Evolutionary conservation across 2,888 invertebrate species (phyloP), one percentile per base, ranked within the genome.

Genomic region (Athrips mouffetella): DNA sequence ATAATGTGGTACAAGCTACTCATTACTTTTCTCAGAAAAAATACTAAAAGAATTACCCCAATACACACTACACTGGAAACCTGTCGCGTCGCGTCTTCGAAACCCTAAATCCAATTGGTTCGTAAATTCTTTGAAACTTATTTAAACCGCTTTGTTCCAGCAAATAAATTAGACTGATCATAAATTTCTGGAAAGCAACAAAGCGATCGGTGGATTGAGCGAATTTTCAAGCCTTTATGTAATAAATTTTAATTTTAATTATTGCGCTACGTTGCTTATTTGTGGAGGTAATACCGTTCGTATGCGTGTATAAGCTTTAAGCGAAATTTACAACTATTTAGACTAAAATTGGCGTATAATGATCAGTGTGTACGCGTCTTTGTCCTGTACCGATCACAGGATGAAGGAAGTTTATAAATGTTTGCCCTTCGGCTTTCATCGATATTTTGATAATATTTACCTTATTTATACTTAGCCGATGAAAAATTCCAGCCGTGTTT

Each of bases 351-450:
- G 35, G 37, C 31, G 25, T 47, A 58, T 67, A 71, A 68, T 62
- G 58, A 61, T 55, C 51, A 53, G 60, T 55, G 53, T 58, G 57
- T 63, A 59, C 65, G 70, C 59, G 73, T 66, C 80, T 82, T 82
- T 84, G 83, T 83, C 64, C 67, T 18, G 67, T 60, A 49, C 57
- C 51, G 51, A 64, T 46, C 55, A 52, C 72, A 64, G 68, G 65
- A 73, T 67, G 72, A 48, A 66, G 63, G 65, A 70, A 73, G 73
- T 70, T 21, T 67, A 70, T 75, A 73, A 55, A 71, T 65, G 67
- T 64, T 60, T 60, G 71, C 58, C 75, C 76, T 78, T 76, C 72
- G 53, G 60, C 50, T 70, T 63, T 71, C 73, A 67, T 66, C 69
- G 63, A 54, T 58, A 59, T 65, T 67, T 50, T 63, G 64, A 70